These are phyloP conservation scores for Piezodorus guildinii DNA, from an alignment of 1,140 invertebrate genomes.

Conservation along the genomic window DNA sequence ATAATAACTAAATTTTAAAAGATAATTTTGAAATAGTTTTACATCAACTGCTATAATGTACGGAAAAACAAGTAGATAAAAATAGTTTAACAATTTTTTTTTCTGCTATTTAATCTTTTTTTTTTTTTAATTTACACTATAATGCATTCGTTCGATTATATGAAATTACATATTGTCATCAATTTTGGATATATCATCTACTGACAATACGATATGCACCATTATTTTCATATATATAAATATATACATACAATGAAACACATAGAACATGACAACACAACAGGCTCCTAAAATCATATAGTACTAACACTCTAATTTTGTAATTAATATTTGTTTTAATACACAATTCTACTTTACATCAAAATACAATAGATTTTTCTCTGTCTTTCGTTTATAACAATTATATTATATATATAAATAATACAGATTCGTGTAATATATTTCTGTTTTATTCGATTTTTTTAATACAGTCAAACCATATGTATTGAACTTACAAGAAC, in stretches of 20 bases:
- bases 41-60: too few species aligned
- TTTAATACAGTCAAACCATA: not conserved
- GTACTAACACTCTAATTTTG: not conserved
- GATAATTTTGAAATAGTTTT: too few species aligned
- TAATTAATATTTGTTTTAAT: not conserved
- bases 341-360: not conserved
- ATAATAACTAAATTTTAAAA: too few species aligned
- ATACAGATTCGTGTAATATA: not conserved
- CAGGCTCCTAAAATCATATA: not conserved
- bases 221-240: not conserved
- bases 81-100: too few species aligned
- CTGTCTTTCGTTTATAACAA: not conserved
- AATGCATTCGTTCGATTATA: too few species aligned
- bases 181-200: not conserved
- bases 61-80: too few species aligned
- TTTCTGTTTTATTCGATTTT: too few species aligned
- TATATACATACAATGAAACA: not conserved
- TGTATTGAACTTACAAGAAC: not conserved
- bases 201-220: slow-evolving; percentile 2
- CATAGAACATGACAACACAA: not conserved
- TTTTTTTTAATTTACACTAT: too few species aligned
- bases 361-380: slow-evolving; percentile 1
- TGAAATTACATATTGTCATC: not conserved
- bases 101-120: too few species aligned
- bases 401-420: not conserved